Base-by-base conservation (phyloP, 2,113 vertebrate species). In the Heliornis fulica region DNA sequence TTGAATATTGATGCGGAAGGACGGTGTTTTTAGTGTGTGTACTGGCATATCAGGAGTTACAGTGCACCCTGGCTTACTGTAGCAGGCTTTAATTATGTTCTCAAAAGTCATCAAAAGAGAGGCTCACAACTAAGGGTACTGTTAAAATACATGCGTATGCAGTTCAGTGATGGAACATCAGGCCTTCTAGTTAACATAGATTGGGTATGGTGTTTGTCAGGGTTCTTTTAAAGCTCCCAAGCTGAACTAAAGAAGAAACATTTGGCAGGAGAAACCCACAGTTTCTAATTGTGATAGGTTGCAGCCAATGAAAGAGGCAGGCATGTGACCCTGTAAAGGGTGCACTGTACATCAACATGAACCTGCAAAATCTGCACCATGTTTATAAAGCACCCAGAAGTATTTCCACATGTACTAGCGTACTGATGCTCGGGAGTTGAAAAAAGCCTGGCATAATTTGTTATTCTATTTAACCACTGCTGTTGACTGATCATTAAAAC, bases 401-500 rank as follows among this genome's bases (percentile, higher is more conserved):
- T 45, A 71, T 76, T 93, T 74, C 79, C 81, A 15, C 83, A 64
- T 48, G 69, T 46, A 34, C 63, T 57, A 60, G 9, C 11, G 43
- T 31, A 46, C 68, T 82, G 72, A 63, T 50, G 28, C 51, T 65
- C 82, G 45, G 70, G 60, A 64, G 43, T 5, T 87, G 22, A 80
- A 95, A 84, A 75, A 77, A 74, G 10, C 41, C 50, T 74, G 57
- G 10, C 1, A 1, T 69, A 71, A 71, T 90, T 87, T 93, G 79
- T 88, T 94, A 46, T 61, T 90, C 36, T 75, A 3, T 94, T 69
- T 81, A 89, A 77, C 26, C 29, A 21, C 60, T 91, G 69, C 65
- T 85, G 46, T 89, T 93, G 75, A 51, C 59, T 95, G 43, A 68
- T 70, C 72, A 79, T 86, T 95, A 94, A 94, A 96, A 86, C 41